A percentile compares a stretch with the other conserved stretches of the same genome.
Conservation (phyloP, 2,888 invertebrate genomes). For the Pedicia rivosa region DNA sequence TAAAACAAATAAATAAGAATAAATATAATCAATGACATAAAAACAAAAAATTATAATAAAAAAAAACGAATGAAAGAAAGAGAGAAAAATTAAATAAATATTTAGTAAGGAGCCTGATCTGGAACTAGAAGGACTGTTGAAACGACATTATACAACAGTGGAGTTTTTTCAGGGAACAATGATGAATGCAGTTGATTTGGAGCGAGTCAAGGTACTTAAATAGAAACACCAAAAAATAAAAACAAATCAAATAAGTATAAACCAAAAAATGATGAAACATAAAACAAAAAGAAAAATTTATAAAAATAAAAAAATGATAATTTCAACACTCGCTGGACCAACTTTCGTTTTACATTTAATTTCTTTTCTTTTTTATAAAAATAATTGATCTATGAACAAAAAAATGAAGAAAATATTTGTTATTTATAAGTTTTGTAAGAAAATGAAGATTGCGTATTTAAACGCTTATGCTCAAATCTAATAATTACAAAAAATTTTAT, state of each 20-base stretch:
- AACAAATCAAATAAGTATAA: not conserved
- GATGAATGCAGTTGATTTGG: conserved; percentile 99
- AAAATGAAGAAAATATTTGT: too few relatives aligned
- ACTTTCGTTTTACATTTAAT: too few relatives aligned
- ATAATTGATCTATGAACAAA: too few relatives aligned
- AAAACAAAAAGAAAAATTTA: too few relatives aligned
- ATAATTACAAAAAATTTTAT: too few relatives aligned
- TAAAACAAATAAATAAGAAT: not conserved
- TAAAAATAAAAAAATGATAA: too few relatives aligned
- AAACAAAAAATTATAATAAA: conserved; percentile 1
- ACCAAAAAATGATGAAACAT: not conserved
- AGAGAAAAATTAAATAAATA: conserved; percentile 17
- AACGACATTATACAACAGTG: conserved; percentile 99
- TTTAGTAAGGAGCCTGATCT: conserved; percentile 99
- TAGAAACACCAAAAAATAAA: conserved; percentile 30
- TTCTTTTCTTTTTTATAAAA: too few relatives aligned
- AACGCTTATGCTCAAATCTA: too few relatives aligned
- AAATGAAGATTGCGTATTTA: too few relatives aligned
- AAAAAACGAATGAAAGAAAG: conserved; percentile 4
- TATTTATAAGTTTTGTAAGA: too few relatives aligned
- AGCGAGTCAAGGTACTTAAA: conserved; percentile 89
- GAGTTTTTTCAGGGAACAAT: conserved; percentile 99
- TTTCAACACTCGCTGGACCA: too few relatives aligned
- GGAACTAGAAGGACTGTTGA: conserved; percentile 99
- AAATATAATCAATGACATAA: not conserved